Evolutionary conservation across 2,888 invertebrate species (phyloP), one percentile per base, ranked within the genome.

Genomic region (Eilema caniola): DNA sequence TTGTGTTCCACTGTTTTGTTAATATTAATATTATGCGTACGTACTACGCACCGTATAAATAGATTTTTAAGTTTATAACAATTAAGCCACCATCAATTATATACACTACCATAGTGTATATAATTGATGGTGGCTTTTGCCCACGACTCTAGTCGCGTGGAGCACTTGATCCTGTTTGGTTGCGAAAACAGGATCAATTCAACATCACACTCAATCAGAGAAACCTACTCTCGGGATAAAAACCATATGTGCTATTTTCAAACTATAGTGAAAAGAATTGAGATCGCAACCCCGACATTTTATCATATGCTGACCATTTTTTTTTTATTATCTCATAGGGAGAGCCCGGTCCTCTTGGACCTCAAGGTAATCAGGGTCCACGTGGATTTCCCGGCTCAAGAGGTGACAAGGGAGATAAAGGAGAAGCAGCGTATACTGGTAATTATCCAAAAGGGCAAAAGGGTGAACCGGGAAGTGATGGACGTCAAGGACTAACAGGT

Each of bases 381-480:
- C 96, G 98, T 67, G 98, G 98, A 82, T 95, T 95, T 72, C 96
- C 97, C 33, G 98, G 98, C 67, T 72, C 89, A 10, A 87, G 94
- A 67, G 98, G 98, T 78, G 90, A 92, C 0, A 97, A 96, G 86
- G 98, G 98, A 80, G 96, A 97, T 20, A 98, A 98, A 90, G 98
- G 98, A 85, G 97, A 98, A 88, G 96, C 98, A 0, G 98, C 98
- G 0, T 96, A 96, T 78, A 96, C 96, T 53, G 97, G 97, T 72
- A 95, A 96, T 28, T 96, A 96, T 80, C 95, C 96, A 0, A 97
- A 97, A 89, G 98, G 98, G 56, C 97, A 98, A 88, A 98, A 98
- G 86, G 98, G 98, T 87, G 98, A 98, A 89, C 97, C 97, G 5
- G 98, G 98, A 65, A 91, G 96, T 57, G 96, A 97, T 83, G 99